Evolutionary conservation across 1,140 invertebrate species (phyloP).

Genomic region (Euura saliciscinereae): DNA sequence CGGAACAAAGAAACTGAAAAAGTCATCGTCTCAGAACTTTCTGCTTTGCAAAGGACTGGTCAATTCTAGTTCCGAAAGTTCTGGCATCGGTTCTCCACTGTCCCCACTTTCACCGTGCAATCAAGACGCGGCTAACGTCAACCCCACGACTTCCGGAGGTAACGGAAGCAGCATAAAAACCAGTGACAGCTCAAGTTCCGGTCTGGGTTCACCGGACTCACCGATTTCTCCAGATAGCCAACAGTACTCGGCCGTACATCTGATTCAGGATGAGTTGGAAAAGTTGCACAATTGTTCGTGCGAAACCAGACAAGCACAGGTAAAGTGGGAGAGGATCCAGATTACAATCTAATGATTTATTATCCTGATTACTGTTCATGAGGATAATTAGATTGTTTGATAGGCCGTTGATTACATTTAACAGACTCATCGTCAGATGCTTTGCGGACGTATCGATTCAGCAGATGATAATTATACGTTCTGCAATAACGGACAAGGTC

Average conservation of each 20-base stretch:
- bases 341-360: no score
- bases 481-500: no score
- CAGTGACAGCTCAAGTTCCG: constrained; percentile 45
- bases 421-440: no score
- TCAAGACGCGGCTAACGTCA: constrained; percentile 26
- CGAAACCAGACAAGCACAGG: constrained; percentile 43
- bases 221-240: constrained; percentile 48
- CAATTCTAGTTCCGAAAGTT: constrained; percentile 50
- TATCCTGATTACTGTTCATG: no score
- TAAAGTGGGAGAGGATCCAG: constrained; percentile 19
- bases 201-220: constrained; percentile 43
- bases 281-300: constrained; percentile 45
- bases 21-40: constrained; percentile 8
- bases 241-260: constrained; percentile 41
- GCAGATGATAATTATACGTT: no score
- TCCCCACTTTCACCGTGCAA: constrained; percentile 48
- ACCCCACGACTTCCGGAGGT: constrained; percentile 11
- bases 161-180: constrained; percentile 24
- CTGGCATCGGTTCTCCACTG: constrained; percentile 46
- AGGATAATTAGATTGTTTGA: no score
- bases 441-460: no score
- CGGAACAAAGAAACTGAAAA: constrained; percentile 34
- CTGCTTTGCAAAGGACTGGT: constrained; percentile 26
- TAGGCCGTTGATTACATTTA: no score
- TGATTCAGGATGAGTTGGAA: constrained; percentile 45